Evolutionary conservation across 1,140 invertebrate genomes (phyloP).

Genomic region (Colletes latitarsis): DNA sequence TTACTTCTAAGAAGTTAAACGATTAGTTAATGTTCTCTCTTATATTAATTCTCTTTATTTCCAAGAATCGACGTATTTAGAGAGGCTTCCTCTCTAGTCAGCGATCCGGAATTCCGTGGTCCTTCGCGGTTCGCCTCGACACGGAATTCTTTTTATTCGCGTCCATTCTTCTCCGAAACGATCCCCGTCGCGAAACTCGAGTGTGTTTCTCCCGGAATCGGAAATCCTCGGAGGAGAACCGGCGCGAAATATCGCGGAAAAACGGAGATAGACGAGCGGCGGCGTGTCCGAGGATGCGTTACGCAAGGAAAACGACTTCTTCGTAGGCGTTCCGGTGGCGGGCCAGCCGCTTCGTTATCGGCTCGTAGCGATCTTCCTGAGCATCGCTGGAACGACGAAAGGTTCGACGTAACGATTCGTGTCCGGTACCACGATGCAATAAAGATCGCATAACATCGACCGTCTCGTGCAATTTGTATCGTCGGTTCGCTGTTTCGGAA

Average conservation of each 20-base stretch:
- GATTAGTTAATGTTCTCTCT: too few relatives aligned
- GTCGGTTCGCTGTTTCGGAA: constrained; percentile 11
- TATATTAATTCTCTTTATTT: too few relatives aligned
- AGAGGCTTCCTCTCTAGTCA: not conserved
- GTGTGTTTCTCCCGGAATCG: too few relatives aligned
- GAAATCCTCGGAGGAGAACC: not conserved
- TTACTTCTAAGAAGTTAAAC: too few relatives aligned
- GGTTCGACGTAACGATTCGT: constrained; percentile 69
- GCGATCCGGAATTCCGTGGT: too few relatives aligned
- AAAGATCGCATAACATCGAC: constrained; percentile 46
- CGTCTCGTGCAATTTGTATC: constrained; percentile 23
- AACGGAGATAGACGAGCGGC: constrained; percentile 11
- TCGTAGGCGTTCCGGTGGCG: constrained; percentile 50
- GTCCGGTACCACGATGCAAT: constrained; percentile 57
- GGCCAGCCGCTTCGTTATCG: constrained; percentile 47
- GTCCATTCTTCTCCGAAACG: too few relatives aligned
- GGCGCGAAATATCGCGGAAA: not conserved
- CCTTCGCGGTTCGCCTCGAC: too few relatives aligned
- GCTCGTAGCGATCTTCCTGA: constrained; percentile 44
- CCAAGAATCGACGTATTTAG: too few relatives aligned
- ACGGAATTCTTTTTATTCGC: too few relatives aligned
- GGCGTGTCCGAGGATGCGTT: constrained; percentile 51
- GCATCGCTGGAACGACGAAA: constrained; percentile 61
- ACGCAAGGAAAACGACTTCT: constrained; percentile 55
- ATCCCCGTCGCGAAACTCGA: not conserved